Conservation (phyloP, 2,888 invertebrate genomes). For the Andrena trimmerana region DNA sequence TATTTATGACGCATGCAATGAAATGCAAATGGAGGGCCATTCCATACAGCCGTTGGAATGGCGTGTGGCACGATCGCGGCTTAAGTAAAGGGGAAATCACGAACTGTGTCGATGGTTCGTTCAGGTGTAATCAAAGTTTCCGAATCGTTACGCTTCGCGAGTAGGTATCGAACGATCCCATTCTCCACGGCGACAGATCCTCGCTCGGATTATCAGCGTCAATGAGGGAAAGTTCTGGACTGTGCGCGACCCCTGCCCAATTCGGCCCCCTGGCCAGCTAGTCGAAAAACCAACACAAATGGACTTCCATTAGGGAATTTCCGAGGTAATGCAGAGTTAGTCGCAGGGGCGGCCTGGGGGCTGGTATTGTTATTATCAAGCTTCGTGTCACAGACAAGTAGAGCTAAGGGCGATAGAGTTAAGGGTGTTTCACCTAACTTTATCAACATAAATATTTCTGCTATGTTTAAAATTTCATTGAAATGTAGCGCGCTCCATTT, state of each 20-base stretch:
- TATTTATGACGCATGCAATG: no score
- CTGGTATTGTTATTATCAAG: slow-evolving; percentile 16
- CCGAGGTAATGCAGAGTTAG: slow-evolving; percentile 13
- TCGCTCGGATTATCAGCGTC: background rate
- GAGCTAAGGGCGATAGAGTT: no score
- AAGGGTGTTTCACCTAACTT: no score
- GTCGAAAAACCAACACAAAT: slow-evolving; percentile 1
- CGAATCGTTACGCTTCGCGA: background rate
- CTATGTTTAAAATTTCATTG: no score
- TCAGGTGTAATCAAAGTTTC: background rate
- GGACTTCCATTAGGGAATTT: slow-evolving; percentile 33
- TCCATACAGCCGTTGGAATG: no score
- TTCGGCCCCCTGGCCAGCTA: background rate
- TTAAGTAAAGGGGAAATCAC: background rate
- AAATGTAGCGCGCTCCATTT: no score
- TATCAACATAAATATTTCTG: no score
- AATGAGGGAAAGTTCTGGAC: background rate
- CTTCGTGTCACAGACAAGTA: no score
- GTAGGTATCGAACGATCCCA: background rate
- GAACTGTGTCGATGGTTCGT: background rate
- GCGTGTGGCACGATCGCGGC: no score
- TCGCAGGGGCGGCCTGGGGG: background rate
- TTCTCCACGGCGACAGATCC: background rate
- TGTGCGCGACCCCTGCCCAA: background rate
- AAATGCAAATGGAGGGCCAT: no score